Evolutionary conservation across 1,140 invertebrate species (phyloP).

Genomic region (Drosophila micromelanica): DNA sequence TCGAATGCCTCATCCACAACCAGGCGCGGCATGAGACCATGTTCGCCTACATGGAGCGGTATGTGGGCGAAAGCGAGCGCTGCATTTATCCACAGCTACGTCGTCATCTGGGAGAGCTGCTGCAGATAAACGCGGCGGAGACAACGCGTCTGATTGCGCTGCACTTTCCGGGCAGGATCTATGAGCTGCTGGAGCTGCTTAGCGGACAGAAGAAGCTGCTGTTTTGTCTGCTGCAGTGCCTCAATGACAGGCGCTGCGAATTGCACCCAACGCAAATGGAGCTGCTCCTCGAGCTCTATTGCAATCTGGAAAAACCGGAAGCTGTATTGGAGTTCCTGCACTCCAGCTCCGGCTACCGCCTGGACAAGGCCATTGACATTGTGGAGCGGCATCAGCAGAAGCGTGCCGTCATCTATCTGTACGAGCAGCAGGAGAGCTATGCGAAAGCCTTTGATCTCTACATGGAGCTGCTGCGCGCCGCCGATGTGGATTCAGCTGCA

Average conservation of each 20-base stretch:
- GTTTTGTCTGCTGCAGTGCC: conserved; percentile 87
- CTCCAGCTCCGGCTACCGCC: conserved; percentile 60
- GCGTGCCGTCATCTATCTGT: conserved; percentile 84
- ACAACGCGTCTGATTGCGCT: conserved; percentile 86
- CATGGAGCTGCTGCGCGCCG: conserved; percentile 71
- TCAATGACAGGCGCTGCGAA: conserved; percentile 86
- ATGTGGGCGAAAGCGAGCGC: conserved; percentile 86
- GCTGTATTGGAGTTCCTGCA: conserved; percentile 72
- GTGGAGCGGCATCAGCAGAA: conserved; percentile 83
- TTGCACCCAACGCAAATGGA: conserved; percentile 86
- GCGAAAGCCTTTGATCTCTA: conserved; percentile 84
- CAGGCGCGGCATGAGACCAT: conserved; percentile 88
- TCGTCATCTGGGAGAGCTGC: conserved; percentile 76
- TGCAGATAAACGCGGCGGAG: conserved; percentile 84
- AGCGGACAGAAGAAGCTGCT: conserved; percentile 84
- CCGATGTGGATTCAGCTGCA: conserved; percentile 29
- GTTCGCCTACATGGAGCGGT: conserved; percentile 90
- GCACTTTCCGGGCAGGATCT: conserved; percentile 83
- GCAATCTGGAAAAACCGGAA: conserved; percentile 85
- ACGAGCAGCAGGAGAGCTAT: conserved; percentile 85
- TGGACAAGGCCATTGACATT: conserved; percentile 84
- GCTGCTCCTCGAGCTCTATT: conserved; percentile 89
- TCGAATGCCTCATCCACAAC: conserved; percentile 85
- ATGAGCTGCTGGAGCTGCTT: conserved; percentile 83
- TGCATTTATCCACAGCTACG: conserved; percentile 85